Evolutionary conservation across 2,888 invertebrate species (phyloP).

Genomic region (Thymelicus acteon): DNA sequence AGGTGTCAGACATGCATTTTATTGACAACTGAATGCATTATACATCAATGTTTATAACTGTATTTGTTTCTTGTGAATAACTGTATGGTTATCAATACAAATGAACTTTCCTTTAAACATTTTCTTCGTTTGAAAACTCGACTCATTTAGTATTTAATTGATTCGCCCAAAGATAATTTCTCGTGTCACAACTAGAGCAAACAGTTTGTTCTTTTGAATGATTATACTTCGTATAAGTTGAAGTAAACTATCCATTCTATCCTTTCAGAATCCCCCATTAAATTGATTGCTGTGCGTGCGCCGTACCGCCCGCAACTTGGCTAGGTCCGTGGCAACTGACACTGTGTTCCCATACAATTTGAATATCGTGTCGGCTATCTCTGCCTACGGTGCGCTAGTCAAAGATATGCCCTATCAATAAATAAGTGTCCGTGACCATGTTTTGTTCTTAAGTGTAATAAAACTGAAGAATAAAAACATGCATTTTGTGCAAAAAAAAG

Average conservation of each 20-base stretch:
- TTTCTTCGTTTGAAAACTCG: not conserved
- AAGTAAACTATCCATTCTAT: constrained; percentile 12
- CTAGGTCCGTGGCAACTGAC: constrained; percentile 6
- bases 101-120: not conserved
- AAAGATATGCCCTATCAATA: constrained; percentile 34
- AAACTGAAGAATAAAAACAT: too few relatives aligned
- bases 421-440: constrained; percentile 32
- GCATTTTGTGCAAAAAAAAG: too few relatives aligned
- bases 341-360: constrained; percentile 34
- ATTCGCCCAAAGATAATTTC: not conserved
- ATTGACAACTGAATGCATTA: constrained; percentile 25
- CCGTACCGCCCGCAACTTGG: constrained; percentile 29
- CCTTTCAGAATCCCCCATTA: constrained; percentile 33
- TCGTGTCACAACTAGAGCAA: not conserved
- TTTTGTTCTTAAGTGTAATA: too few relatives aligned
- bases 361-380: constrained; percentile 38
- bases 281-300: constrained; percentile 37
- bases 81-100: not conserved
- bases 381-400: constrained; percentile 13
- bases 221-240: constrained; percentile 11
- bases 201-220: constrained; percentile 25
- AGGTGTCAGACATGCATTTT: constrained; percentile 17
- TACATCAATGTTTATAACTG: constrained; percentile 15
- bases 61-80: not conserved
- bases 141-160: not conserved